Conservation (phyloP, 2,888 invertebrate species). For the Onthophagus sagittarius region DNA sequence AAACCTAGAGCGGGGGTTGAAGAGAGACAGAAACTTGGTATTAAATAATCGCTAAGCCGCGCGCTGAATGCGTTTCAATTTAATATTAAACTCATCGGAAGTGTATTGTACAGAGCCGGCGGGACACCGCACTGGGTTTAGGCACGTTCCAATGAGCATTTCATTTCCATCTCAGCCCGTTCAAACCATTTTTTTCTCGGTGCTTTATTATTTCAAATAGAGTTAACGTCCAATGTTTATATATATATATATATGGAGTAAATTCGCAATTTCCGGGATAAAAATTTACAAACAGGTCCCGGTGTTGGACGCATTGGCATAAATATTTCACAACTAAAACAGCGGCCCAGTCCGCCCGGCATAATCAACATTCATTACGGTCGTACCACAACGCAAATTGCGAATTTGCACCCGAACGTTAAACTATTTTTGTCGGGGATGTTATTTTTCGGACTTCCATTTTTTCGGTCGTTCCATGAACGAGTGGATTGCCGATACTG, state of each 20-base stretch:
- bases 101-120: constrained; percentile 32
- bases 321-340: constrained; percentile 26
- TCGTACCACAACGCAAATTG: constrained; percentile 21
- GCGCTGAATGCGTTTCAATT: constrained; percentile 37
- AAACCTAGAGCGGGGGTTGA: background rate
- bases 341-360: constrained; percentile 17
- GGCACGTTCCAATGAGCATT: constrained; percentile 39
- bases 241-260: constrained; percentile 9
- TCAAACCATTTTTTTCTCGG: background rate
- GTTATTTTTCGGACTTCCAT: background rate
- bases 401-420: constrained; percentile 4
- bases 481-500: background rate
- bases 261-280: constrained; percentile 37
- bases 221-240: constrained; percentile 9
- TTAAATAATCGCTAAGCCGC: constrained; percentile 37
- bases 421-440: constrained; percentile 1
- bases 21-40: constrained; percentile 21
- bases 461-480: background rate
- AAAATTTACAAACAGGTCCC: constrained; percentile 28
- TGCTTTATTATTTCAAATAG: constrained; percentile 4
- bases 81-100: constrained; percentile 42
- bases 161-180: constrained; percentile 30
- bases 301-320: constrained; percentile 9
- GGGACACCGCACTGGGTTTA: constrained; percentile 32
- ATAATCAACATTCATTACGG: constrained; percentile 24